Percentiles rank a stretch among this genome's conserved stretches.
These are phyloP conservation scores for Erythrocercus mccallii DNA, from an alignment of 2,113 vertebrate species.

Conservation along the genomic window DNA sequence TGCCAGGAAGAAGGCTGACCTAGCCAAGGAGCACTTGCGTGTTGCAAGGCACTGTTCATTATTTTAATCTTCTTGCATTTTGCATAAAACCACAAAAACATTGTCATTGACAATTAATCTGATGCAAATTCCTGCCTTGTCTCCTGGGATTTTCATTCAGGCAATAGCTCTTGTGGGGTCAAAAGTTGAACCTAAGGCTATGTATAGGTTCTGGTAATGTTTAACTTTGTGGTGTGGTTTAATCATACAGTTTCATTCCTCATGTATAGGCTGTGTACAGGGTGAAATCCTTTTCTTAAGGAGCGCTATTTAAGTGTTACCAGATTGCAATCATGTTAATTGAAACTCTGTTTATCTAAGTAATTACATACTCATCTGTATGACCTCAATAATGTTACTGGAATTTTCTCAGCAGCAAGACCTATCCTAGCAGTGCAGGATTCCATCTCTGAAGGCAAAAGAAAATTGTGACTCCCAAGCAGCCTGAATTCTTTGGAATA, in stretches of 20 bases:
- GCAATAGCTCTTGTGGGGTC: not conserved
- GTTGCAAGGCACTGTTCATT: not conserved
- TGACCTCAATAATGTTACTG: not conserved
- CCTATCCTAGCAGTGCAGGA: not conserved
- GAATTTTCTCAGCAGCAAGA: constrained; percentile 14
- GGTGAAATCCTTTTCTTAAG: constrained; percentile 12
- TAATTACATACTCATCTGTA: not conserved
- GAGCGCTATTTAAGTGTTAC: not conserved
- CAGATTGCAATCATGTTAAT: constrained; percentile 55
- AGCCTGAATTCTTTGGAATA: not conserved
- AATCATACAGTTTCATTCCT: constrained; percentile 16
- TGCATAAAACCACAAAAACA: constrained; percentile 19
- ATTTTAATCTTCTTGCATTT: constrained; percentile 12
- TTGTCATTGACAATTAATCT: constrained; percentile 22
- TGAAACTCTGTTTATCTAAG: constrained; percentile 27
- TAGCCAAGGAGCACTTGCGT: not conserved
- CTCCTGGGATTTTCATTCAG: constrained; percentile 10
- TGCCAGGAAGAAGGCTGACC: not conserved
- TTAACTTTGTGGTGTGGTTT: constrained; percentile 43
- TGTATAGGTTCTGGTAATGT: constrained; percentile 17
- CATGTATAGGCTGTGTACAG: not conserved
- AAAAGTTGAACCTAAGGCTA: constrained; percentile 49
- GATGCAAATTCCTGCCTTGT: constrained; percentile 28
- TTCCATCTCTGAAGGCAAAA: not conserved
- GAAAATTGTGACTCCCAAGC: not conserved